phyloP scores from a whole-genome alignment of 1,140 invertebrate genomes.

The Platyscapa corneri region DNA sequence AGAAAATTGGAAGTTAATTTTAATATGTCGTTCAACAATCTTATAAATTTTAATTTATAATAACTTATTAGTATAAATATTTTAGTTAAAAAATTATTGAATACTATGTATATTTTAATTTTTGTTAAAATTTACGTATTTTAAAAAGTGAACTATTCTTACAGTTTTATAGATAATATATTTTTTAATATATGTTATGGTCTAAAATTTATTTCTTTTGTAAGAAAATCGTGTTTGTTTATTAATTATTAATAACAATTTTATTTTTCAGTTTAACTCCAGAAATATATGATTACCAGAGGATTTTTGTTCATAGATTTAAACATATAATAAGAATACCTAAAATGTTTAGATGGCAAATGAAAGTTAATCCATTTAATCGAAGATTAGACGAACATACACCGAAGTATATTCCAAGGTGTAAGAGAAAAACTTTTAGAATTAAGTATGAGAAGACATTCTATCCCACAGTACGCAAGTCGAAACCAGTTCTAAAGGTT shows the following conservation, averaged over 20 bases:
- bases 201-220: too few species aligned
- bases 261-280: conserved; percentile 71
- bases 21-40: too few species aligned
- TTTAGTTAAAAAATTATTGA: too few species aligned
- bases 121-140: too few species aligned
- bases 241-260: background rate
- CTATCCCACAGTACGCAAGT: conserved; percentile 72
- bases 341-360: conserved; percentile 81
- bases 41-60: too few species aligned
- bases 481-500: background rate
- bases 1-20: too few species aligned
- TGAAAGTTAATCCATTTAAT: conserved; percentile 75
- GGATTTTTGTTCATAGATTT: conserved; percentile 83
- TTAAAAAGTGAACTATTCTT: too few species aligned
- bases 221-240: too few species aligned
- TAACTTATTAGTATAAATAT: too few species aligned
- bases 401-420: conserved; percentile 81
- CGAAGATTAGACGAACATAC: conserved; percentile 79
- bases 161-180: too few species aligned
- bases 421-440: conserved; percentile 73
- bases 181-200: too few species aligned
- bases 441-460: conserved; percentile 77
- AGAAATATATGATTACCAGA: conserved; percentile 85
- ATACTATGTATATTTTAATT: too few species aligned
- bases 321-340: conserved; percentile 80